These are phyloP conservation scores for Sialis fuliginosa DNA, from an alignment of 2,888 invertebrate species.

Conservation along the genomic window DNA sequence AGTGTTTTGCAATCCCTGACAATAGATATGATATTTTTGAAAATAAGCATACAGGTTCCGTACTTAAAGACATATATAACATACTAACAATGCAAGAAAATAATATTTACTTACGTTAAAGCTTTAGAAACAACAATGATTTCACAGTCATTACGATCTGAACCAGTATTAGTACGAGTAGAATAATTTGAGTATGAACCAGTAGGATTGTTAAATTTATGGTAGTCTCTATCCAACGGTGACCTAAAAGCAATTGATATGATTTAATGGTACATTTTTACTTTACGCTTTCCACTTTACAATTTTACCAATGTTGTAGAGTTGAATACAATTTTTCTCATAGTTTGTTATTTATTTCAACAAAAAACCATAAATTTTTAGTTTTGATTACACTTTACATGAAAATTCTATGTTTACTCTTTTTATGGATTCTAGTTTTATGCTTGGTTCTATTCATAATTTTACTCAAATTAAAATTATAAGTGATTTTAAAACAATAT, in stretches of 20 bases:
- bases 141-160: slow-evolving; percentile 73
- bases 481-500: background rate
- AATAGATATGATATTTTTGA: too few species aligned
- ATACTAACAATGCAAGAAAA: background rate
- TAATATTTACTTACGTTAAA: slow-evolving; percentile 47
- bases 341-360: too few species aligned
- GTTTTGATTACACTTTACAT: too few species aligned
- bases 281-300: too few species aligned
- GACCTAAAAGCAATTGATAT: background rate
- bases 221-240: background rate
- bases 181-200: background rate
- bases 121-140: slow-evolving; percentile 71
- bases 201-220: background rate
- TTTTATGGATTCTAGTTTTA: too few species aligned
- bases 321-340: too few species aligned
- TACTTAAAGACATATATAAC: background rate
- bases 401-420: too few species aligned
- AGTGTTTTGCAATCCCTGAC: too few species aligned
- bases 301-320: too few species aligned
- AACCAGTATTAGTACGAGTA: background rate
- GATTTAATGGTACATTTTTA: too few species aligned
- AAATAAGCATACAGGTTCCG: too few species aligned
- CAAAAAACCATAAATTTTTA: too few species aligned
- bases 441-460: background rate
- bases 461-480: background rate